Percentiles rank a stretch among this genome's conserved stretches.
phyloP scores from a whole-genome alignment of 1,140 invertebrate species.

The Leptinotarsa lineolata region DNA sequence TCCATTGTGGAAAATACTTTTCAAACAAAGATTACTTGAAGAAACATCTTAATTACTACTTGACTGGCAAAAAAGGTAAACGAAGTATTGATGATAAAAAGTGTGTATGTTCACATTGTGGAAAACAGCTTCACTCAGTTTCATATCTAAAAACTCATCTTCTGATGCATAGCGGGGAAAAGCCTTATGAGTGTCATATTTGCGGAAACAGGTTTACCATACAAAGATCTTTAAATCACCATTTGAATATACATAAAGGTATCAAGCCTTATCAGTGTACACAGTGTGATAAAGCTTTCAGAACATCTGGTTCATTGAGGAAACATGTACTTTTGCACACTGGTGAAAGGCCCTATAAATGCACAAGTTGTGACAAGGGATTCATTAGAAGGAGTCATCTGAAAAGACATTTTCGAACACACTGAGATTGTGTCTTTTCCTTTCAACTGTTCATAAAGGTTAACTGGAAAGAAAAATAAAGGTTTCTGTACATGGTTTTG shows the following conservation, averaged over 20 bases:
- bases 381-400: conserved; percentile 67
- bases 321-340: conserved; percentile 75
- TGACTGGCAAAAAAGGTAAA: conserved; percentile 32
- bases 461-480: too few relatives aligned
- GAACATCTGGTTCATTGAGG: conserved; percentile 71
- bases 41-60: conserved; percentile 25
- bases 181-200: conserved; percentile 58
- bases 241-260: conserved; percentile 32
- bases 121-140: conserved; percentile 46
- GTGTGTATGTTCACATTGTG: conserved; percentile 56
- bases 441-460: too few relatives aligned
- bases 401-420: conserved; percentile 64
- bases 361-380: conserved; percentile 71
- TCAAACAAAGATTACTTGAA: conserved; percentile 18
- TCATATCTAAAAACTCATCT: conserved; percentile 46
- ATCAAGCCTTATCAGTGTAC: conserved; percentile 51
- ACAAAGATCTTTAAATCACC: conserved; percentile 13
- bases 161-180: conserved; percentile 55
- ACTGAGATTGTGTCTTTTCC: conserved; percentile 54
- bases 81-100: conserved; percentile 56
- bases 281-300: conserved; percentile 61
- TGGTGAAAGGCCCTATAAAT: conserved; percentile 77
- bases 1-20: conserved; percentile 26
- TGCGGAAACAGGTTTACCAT: conserved; percentile 40
- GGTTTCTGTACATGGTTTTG: too few relatives aligned